A percentile compares a stretch with the other conserved stretches of the same genome.
Evolutionary conservation across 2,888 invertebrate genomes (phyloP).

Genomic region (Diarsia dahlii): DNA sequence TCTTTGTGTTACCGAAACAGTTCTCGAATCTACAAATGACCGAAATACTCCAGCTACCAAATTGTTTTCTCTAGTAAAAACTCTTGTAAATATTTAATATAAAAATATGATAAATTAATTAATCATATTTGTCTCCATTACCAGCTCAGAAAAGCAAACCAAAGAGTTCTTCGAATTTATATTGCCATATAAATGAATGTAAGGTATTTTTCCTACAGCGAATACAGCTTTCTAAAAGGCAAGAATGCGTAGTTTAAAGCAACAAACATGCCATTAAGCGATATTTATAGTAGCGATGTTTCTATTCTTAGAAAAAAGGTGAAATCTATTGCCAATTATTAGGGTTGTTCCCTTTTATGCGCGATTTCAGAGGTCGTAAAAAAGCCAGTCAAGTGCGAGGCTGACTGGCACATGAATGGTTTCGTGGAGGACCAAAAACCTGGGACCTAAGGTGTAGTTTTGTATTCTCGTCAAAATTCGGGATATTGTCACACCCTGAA

Average conservation of each 20-base stretch:
- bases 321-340: conserved; percentile 58
- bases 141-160: conserved; percentile 3
- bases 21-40: background rate
- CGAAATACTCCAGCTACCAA: too few species aligned
- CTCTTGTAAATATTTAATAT: background rate
- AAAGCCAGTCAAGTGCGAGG: conserved; percentile 2
- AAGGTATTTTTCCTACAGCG: conserved; percentile 17
- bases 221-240: too few species aligned
- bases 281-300: conserved; percentile 47
- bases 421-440: background rate
- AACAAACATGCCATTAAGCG: conserved; percentile 55
- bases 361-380: conserved; percentile 35
- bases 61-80: background rate
- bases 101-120: background rate
- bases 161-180: conserved; percentile 7
- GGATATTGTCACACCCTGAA: background rate
- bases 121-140: conserved; percentile 5
- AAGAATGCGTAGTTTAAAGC: conserved; percentile 20
- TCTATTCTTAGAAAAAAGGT: conserved; percentile 54
- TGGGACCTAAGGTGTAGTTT: too few species aligned
- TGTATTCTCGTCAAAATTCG: too few species aligned
- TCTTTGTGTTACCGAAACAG: background rate
- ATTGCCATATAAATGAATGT: conserved; percentile 21
- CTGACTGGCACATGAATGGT: background rate
- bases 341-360: conserved; percentile 40